Evolutionary conservation across 2,888 invertebrate genomes (phyloP).

Genomic region (Acanthopleura granulata): DNA sequence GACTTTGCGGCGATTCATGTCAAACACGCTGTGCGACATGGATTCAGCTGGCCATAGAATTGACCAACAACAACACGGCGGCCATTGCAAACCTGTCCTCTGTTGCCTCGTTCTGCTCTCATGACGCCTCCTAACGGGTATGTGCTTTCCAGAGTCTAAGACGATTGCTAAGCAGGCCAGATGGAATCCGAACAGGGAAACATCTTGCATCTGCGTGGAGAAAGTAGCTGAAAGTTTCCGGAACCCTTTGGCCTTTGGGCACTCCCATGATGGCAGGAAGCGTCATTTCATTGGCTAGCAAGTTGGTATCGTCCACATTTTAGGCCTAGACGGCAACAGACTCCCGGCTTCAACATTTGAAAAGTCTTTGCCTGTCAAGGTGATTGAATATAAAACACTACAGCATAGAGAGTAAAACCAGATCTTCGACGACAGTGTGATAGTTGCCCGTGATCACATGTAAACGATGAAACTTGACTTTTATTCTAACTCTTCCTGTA

Average conservation of each 20-base stretch:
- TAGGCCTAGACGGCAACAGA: slow-evolving; percentile 38
- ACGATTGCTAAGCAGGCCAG: not conserved
- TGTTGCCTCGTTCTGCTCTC: slow-evolving; percentile 43
- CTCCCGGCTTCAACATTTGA: too few relatives aligned
- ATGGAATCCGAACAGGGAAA: slow-evolving; percentile 22
- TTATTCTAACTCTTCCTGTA: too few relatives aligned
- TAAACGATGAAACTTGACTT: too few relatives aligned
- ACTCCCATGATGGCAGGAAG: slow-evolving; percentile 54
- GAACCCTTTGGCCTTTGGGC: slow-evolving; percentile 51
- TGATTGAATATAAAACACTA: too few relatives aligned
- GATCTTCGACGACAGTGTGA: too few relatives aligned
- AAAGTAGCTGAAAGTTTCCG: slow-evolving; percentile 35
- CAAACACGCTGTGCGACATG: slow-evolving; percentile 39
- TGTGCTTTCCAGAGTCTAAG: slow-evolving; percentile 52
- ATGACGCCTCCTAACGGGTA: slow-evolving; percentile 40
- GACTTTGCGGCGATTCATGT: slow-evolving; percentile 55
- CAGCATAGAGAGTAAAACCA: too few relatives aligned
- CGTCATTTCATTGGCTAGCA: slow-evolving; percentile 63
- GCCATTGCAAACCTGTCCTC: slow-evolving; percentile 22
- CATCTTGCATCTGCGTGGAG: slow-evolving; percentile 62
- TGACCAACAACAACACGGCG: slow-evolving; percentile 37
- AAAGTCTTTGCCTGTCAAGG: too few relatives aligned
- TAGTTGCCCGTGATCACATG: too few relatives aligned
- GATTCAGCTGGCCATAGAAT: slow-evolving; percentile 31
- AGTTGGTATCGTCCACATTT: slow-evolving; percentile 51